Base-by-base conservation (phyloP, 1,140 invertebrate species). In the Wasmannia auropunctata region DNA sequence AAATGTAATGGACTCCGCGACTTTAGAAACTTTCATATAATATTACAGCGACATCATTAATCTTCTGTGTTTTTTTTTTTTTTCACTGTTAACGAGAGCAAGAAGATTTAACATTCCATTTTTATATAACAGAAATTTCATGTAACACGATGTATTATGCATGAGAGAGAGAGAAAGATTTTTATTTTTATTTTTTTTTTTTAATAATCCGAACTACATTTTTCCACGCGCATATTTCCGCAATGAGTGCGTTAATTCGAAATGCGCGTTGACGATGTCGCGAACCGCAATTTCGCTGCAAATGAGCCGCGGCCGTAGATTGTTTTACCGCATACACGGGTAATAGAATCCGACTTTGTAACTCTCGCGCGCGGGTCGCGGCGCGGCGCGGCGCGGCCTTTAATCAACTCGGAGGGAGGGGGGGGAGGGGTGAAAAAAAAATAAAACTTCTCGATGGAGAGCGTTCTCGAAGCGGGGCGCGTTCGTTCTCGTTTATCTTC, bases 401-500 rank as follows among this genome's bases (percentile, higher is more conserved):
- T 83, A 83, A 83, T 62, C 77, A 72, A 81, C 67, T 60, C 46
- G 40, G 49, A 7, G 22, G 0, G n/a, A 28, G 19, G 16, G n/a
- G n/a, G n/a, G n/a, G n/a, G n/a, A n/a, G n/a, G n/a, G n/a, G n/a
- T n/a, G 11, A n/a, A 40, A 67, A 54, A 56, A 74, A 60, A 86
- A 74, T 79, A 75, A 69, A 77, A 70, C 86, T 67, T 67, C 70
- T 49, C 88, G 77, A 90, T 90, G 79, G 69, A 87, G 86, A 89
- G 86, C 58, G 76, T 79, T 76, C 34, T 85, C 87, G 87, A 86
- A 88, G 77, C 83, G 70, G 72, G 54, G 58, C 19, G 69, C 31
- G 62, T 74, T 86, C 75, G 37, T 54, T 83, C 79, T 83, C 86
- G 86, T 90, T 89, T 90, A 90, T 83, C 88, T 90, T 87, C 79